These are phyloP conservation scores for Nymphalis urticae DNA, from an alignment of 2,888 invertebrate species.

Conservation along the genomic window DNA sequence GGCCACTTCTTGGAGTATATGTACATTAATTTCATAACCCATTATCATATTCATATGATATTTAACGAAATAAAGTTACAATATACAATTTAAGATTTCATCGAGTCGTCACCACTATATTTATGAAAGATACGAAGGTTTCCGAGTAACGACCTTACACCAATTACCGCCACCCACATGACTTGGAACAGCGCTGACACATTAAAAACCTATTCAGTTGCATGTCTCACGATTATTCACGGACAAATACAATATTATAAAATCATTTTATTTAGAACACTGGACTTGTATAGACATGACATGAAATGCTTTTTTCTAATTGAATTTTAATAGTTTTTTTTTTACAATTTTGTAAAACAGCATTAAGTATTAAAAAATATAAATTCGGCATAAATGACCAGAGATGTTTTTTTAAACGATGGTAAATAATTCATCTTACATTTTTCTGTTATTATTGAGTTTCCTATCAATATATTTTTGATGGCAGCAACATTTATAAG, in stretches of 20 bases:
- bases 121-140: slow-evolving; percentile 8
- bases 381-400: too few species aligned
- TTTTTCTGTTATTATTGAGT: too few species aligned
- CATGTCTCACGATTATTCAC: slow-evolving; percentile 10
- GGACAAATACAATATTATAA: slow-evolving; percentile 8
- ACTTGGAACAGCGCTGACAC: not conserved
- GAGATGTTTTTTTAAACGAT: too few species aligned
- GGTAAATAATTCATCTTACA: too few species aligned
- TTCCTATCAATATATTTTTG: too few species aligned
- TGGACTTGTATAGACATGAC: not conserved
- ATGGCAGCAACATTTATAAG: too few species aligned
- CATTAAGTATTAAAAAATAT: too few species aligned
- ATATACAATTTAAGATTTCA: slow-evolving; percentile 9
- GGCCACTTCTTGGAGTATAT: too few species aligned
- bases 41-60: not conserved
- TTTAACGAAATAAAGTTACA: not conserved
- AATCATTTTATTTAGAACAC: not conserved
- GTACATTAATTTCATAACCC: too few species aligned
- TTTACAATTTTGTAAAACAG: too few species aligned
- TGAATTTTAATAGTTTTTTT: too few species aligned
- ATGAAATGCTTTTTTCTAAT: too few species aligned
- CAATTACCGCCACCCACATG: slow-evolving; percentile 21
- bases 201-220: slow-evolving; percentile 6
- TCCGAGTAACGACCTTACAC: slow-evolving; percentile 20
- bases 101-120: slow-evolving; percentile 3